Evolutionary conservation across 2,888 invertebrate genomes (phyloP), one percentile per base, ranked within the genome.

Genomic region (Aphidius colemani): DNA sequence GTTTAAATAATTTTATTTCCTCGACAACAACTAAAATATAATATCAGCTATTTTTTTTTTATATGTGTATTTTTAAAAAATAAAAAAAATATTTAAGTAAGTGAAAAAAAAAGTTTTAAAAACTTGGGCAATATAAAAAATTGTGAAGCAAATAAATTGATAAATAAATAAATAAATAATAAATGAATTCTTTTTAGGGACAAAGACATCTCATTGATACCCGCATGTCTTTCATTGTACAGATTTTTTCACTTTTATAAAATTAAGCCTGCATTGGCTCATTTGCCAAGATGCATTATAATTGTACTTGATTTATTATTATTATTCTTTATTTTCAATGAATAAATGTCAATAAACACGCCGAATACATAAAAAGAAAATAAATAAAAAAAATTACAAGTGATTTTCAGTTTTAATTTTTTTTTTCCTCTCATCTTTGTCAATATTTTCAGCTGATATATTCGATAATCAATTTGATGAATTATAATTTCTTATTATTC

Each of bases 171-270:
- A 39, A 45, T 53, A 53, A 48, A 10, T 10, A 53, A 46, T 45
- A 44, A 30, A 41, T 10, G 41, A 13, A 43, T 55, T 60, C 45
- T 64, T 61, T 57, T 30, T 51, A 57, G 51, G 80, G 78, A 78
- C 78, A 79, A 79, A 75, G 77, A 76, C 82, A 80, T 82, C 82
- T 82, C 81, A 78, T 75, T 76, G 80, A 82, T 82, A 81, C 81
- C 82, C 81, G 76, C 77, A 79, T 79, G 82, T 82, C 82, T 82
- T 82, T 82, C 82, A 82, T 79, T 82, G 82, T 82, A 81, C 81
- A 82, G 81, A 81, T 80, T 82, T 81, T 82, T 81, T 81, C 79
- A 81, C 80, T 82, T 81, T 82, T 82, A 80, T 81, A 81, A 80
- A 59, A 76, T 61, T 64, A 45, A 40, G 57, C 41, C 57, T 40